Base-by-base conservation (phyloP, 1,140 invertebrate genomes). In the Drosophila novamexicana region DNA sequence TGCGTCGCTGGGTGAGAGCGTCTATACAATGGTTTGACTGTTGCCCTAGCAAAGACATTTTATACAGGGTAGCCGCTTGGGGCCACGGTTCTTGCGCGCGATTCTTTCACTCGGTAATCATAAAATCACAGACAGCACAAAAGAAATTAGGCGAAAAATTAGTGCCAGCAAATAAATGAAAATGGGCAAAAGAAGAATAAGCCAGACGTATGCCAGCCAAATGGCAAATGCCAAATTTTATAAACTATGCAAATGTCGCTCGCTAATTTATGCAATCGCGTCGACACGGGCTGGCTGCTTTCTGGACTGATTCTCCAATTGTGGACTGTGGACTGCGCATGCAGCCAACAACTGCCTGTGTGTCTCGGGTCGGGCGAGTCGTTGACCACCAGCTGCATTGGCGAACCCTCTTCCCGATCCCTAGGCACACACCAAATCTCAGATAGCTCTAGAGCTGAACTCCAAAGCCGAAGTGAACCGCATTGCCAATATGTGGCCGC, bases 231-330 rank as follows among this genome's bases (percentile, higher is more conserved):
- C 40, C 57, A 59, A 58, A 59, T 47, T 36, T 88, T 84, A 84
- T 89, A 84, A 89, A 84, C 77, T 88, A 88, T 88, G 83, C 83
- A 89, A 88, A 88, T 88, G 73, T 12, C 53, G 10, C 50, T 42
- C 14, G 61, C 44, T 79, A 72, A 85, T 76, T 82, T 82, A 75
- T 82, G 75, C 79, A 58, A 37, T 22, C 34, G 34, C 57, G 29
- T 18, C 29, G 14, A 22, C 14, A 44, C 39, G 5, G 22, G 22
- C 22, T 29, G 22, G 22, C 18, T 36, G 34, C 14, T 37, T 54
- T 6, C 34, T 39, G 39, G n/a, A 18, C 40, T 61, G 34, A 47
- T 70, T 53, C 54, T 47, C 53, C 42, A 49, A 52, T 29, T 52
- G 47, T 45, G 45, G 14, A 14, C 64, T 40, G 18, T 22, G 39